Percentiles rank a stretch among this genome's conserved stretches.
phyloP scores from a whole-genome alignment of 2,113 vertebrate genomes.

The Xerus inauris region DNA sequence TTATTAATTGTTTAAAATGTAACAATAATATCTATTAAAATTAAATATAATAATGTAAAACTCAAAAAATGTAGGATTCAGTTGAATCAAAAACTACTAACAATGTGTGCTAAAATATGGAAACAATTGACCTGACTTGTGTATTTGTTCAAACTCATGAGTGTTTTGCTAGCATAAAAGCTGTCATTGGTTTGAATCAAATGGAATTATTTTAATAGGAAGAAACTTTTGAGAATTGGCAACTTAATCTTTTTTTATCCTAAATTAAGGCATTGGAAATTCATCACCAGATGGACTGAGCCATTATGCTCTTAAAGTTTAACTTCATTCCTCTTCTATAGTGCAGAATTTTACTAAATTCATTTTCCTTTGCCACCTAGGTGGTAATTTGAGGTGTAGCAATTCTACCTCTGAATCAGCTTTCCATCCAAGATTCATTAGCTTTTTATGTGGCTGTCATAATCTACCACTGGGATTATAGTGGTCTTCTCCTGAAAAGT shows the following conservation, averaged over 20 bases:
- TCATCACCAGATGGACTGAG: not conserved
- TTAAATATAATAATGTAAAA: not conserved
- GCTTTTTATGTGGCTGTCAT: not conserved
- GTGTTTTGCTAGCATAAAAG: not conserved
- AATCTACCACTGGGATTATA: not conserved
- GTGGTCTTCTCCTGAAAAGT: not conserved
- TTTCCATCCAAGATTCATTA: not conserved
- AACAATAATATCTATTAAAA: not conserved
- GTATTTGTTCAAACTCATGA: not conserved
- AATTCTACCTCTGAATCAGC: not conserved
- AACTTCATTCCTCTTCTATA: not conserved
- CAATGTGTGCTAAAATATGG: not conserved
- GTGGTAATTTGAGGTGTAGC: not conserved
- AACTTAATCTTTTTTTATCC: not conserved
- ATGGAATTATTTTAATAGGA: not conserved
- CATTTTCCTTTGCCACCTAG: not conserved
- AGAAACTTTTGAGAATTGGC: not conserved
- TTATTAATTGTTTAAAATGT: not conserved
- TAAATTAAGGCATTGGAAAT: not conserved
- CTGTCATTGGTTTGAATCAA: not conserved
- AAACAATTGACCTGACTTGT: not conserved
- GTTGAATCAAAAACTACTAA: not conserved
- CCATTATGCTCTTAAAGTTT: not conserved
- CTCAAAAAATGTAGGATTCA: not conserved
- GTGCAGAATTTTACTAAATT: not conserved